phyloP scores from a whole-genome alignment of 2,888 invertebrate genomes.

The Halictus ligatus region DNA sequence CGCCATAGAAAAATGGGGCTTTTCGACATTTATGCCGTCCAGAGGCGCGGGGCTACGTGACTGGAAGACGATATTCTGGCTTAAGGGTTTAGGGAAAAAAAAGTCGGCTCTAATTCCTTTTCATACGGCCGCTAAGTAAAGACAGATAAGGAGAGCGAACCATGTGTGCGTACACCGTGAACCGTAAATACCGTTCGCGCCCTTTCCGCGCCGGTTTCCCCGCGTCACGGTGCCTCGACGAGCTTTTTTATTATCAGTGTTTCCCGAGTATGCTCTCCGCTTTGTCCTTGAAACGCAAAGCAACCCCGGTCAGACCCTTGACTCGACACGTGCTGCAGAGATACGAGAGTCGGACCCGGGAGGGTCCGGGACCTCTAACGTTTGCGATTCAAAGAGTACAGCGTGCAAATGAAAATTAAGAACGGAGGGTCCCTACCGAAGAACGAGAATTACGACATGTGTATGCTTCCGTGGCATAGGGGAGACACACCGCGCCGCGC shows the following conservation, averaged over 20 bases:
- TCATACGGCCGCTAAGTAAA: constrained; percentile 44
- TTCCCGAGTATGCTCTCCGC: constrained; percentile 13
- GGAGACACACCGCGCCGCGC: not conserved
- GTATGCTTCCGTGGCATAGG: constrained; percentile 5
- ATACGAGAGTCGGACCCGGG: constrained; percentile 8
- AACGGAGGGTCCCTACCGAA: constrained; percentile 43
- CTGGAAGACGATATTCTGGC: constrained; percentile 29
- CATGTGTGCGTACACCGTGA: constrained; percentile 31
- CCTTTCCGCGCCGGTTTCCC: not conserved
- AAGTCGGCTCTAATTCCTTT: constrained; percentile 52
- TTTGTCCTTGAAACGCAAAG: constrained; percentile 35
- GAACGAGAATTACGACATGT: constrained; percentile 49
- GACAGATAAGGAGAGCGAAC: constrained; percentile 45
- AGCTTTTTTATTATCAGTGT: constrained; percentile 28
- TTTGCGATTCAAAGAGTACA: constrained; percentile 54
- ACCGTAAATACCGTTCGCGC: constrained; percentile 45
- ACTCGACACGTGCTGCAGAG: constrained; percentile 20
- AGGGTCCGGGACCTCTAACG: constrained; percentile 36
- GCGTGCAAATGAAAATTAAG: constrained; percentile 51
- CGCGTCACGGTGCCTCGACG: constrained; percentile 6
- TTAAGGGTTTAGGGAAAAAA: constrained; percentile 40
- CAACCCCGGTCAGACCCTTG: constrained; percentile 26
- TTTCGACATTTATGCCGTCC: constrained; percentile 23
- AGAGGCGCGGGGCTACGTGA: constrained; percentile 37
- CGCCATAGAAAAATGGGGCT: constrained; percentile 26